phyloP scores from a whole-genome alignment of 2,888 invertebrate genomes.

The Cheilosia scutellata region DNA sequence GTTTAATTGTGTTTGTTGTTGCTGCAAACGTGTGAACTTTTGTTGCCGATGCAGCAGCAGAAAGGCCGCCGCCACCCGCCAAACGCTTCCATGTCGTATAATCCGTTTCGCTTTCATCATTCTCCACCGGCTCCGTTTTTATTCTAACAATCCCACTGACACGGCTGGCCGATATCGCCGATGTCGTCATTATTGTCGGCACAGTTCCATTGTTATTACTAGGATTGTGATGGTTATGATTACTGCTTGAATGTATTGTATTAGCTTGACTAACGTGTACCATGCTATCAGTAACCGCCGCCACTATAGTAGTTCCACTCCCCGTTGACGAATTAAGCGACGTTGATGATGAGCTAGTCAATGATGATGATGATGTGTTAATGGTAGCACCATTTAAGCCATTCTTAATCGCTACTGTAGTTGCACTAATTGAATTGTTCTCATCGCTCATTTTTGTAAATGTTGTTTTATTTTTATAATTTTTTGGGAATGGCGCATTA shows the following conservation, averaged over 20 bases:
- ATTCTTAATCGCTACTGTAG: slow-evolving; percentile 84
- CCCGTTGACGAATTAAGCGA: slow-evolving; percentile 75
- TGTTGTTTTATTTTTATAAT: slow-evolving; percentile 88
- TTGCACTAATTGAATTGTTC: slow-evolving; percentile 86
- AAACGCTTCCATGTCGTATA: slow-evolving; percentile 34
- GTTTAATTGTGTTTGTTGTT: slow-evolving; percentile 25
- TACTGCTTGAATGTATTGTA: slow-evolving; percentile 69
- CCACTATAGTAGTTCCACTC: slow-evolving; percentile 70
- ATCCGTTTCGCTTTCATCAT: slow-evolving; percentile 57
- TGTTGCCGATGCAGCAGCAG: slow-evolving; percentile 46
- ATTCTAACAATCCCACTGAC: slow-evolving; percentile 52
- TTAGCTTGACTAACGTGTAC: slow-evolving; percentile 66
- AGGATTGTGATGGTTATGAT: slow-evolving; percentile 63
- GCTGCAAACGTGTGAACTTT: slow-evolving; percentile 36
- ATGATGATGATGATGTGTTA: slow-evolving; percentile 67
- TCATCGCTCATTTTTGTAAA: slow-evolving; percentile 88
- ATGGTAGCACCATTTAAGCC: slow-evolving; percentile 87
- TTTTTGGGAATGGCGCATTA: slow-evolving; percentile 76
- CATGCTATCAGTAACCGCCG: slow-evolving; percentile 75
- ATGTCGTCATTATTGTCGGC: slow-evolving; percentile 64
- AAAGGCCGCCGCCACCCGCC: too few species aligned
- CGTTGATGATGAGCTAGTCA: slow-evolving; percentile 49
- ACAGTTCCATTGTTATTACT: slow-evolving; percentile 71
- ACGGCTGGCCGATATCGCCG: slow-evolving; percentile 54
- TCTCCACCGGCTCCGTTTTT: slow-evolving; percentile 61